Evolutionary conservation across 2,797 vertebrate genomes (phyloP).

Genomic region (Delichon dasypus): DNA sequence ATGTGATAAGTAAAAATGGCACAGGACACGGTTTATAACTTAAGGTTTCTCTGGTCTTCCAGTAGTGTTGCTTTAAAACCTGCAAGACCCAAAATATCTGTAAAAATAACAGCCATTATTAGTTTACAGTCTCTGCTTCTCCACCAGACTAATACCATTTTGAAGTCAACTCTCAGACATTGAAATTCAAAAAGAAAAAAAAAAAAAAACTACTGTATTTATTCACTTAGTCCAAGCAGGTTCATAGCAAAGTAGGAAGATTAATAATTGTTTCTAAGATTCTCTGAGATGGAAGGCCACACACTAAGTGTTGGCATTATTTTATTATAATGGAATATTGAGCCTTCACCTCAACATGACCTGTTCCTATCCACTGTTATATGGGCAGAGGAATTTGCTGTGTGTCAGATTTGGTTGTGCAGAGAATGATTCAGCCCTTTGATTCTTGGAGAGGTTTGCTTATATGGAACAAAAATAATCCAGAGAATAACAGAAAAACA

Average conservation of each 20-base stretch:
- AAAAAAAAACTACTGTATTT: background rate
- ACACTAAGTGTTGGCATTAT: background rate
- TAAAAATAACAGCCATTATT: background rate
- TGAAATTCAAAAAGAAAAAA: background rate
- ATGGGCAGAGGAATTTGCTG: background rate
- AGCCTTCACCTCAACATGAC: constrained; percentile 15
- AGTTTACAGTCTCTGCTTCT: background rate
- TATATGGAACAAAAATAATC: background rate
- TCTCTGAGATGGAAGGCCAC: background rate
- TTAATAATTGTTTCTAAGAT: background rate
- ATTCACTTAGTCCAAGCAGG: background rate
- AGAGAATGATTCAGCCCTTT: constrained; percentile 11
- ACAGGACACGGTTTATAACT: background rate
- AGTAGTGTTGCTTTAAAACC: background rate
- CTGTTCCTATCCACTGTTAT: background rate
- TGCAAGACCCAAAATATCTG: background rate
- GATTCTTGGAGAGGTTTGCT: background rate
- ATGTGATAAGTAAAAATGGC: background rate
- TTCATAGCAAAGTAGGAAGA: background rate
- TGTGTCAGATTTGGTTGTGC: background rate
- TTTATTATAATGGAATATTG: constrained; percentile 10
- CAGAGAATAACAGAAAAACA: background rate
- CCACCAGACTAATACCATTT: background rate
- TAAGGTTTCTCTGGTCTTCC: background rate
- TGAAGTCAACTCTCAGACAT: background rate